Evolutionary conservation across 2,113 vertebrate genomes (phyloP).

Genomic region (Hippocampus mohnikei): DNA sequence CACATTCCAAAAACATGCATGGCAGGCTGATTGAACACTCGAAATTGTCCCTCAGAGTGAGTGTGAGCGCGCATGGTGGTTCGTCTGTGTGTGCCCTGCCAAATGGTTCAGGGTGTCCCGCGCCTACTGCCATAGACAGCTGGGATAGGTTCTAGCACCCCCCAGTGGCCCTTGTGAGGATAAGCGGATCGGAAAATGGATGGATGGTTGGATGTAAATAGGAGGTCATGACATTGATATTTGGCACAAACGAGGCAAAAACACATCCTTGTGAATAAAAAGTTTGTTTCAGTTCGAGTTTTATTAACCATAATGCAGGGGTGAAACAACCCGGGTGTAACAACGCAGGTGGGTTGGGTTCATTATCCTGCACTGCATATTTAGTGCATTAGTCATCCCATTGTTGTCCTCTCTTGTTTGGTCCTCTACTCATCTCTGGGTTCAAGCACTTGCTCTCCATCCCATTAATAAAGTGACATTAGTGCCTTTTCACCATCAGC

Average conservation of each 20-base stretch:
- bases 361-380: not conserved
- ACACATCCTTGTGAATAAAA: not conserved
- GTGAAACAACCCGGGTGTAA: not conserved
- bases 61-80: no score
- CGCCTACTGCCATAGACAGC: no score
- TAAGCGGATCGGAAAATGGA: no score
- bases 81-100: no score
- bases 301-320: not conserved
- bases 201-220: constrained; percentile 1
- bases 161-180: no score
- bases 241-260: constrained; percentile 19
- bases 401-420: constrained; percentile 7
- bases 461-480: constrained; percentile 9
- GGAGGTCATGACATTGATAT: constrained; percentile 26
- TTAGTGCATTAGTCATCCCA: not conserved
- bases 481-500: constrained; percentile 12
- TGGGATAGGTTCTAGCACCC: no score
- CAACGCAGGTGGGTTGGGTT: not conserved
- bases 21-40: no score
- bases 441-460: constrained; percentile 11
- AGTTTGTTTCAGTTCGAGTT: not conserved
- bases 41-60: no score
- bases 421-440: constrained; percentile 5
- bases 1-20: no score
- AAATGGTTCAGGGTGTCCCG: no score